These are phyloP conservation scores for Python bivittatus DNA, from an alignment of 2,113 vertebrate species.

Conservation along the genomic window DNA sequence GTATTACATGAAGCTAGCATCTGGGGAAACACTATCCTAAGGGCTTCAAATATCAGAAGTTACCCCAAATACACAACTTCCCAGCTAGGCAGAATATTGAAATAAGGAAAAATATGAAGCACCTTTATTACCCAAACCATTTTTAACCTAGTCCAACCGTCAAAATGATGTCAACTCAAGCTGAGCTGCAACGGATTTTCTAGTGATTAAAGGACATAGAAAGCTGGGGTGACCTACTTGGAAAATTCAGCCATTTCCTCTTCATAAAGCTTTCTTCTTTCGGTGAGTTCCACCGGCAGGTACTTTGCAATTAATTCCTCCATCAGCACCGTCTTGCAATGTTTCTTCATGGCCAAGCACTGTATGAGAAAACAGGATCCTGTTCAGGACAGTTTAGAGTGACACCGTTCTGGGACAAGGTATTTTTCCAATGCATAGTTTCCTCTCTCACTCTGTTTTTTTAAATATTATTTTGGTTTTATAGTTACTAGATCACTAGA, in stretches of 20 bases:
- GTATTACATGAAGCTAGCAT: no score
- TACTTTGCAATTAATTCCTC: slow-evolving; percentile 88
- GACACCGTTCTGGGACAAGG: no score
- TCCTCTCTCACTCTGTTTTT: no score
- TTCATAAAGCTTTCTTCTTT: slow-evolving; percentile 83
- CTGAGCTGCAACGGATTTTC: neutral
- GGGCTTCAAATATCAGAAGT: neutral
- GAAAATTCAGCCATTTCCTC: slow-evolving; percentile 93
- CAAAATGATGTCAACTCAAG: neutral
- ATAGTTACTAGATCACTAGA: no score
- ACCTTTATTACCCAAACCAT: neutral
- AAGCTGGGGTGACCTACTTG: slow-evolving; percentile 76
- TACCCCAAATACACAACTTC: neutral
- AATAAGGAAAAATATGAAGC: neutral
- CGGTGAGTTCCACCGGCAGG: slow-evolving; percentile 85
- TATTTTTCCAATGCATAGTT: no score
- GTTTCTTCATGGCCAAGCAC: slow-evolving; percentile 87
- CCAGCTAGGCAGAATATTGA: neutral
- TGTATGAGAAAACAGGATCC: slow-evolving; percentile 49
- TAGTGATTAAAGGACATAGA: neutral
- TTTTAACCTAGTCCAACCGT: neutral
- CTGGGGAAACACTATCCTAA: neutral
- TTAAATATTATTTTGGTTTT: no score
- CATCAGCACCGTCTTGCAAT: slow-evolving; percentile 85
- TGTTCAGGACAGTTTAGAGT: no score